Base-by-base conservation (phyloP, 2,888 invertebrate genomes). In the Eupithecia centaureata region DNA sequence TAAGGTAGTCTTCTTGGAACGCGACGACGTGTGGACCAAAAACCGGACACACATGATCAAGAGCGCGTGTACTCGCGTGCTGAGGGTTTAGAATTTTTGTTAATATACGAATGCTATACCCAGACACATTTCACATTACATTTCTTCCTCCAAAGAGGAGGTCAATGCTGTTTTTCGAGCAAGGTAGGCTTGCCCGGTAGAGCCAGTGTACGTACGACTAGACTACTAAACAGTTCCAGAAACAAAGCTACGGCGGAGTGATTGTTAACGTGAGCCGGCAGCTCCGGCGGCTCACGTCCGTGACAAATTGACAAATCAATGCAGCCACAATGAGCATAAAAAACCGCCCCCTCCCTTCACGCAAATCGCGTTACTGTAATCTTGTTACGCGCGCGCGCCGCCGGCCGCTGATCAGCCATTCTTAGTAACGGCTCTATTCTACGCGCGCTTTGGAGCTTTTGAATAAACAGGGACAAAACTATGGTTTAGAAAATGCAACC, bases 401-500 rank as follows among this genome's bases (percentile, higher is more conserved):
- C 79, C 22, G n/a, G 42, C 8, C 42, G 42, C 77, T 90, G 89
- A 91, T 87, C 87, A 90, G 84, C 87, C 84, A 90, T 90, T 91
- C 88, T 90, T 86, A 85, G 65, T 69, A 65, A 69, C 69, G 60
- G 62, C 65, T 69, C 69, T 60, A 65, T 65, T 69, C 35, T 52
- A 13, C 30, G 47, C 62, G 61, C 62, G 59, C 57, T 68, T 61
- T 61, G 51, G 13, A 65, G 57, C 54, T 65, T 58, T 68, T 61
- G 12, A 42, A 18, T 18, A 18, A 18, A 42, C 10, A 10, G n/a
- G n/a, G n/a, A n/a, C n/a, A n/a, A n/a, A n/a, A n/a, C n/a, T n/a
- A n/a, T n/a, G n/a, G n/a, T n/a, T n/a, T n/a, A n/a, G n/a, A n/a
- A n/a, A n/a, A n/a, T n/a, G n/a, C n/a, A n/a, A n/a, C n/a, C n/a